A percentile compares a stretch with the other conserved stretches of the same genome.
Conservation (phyloP, 2,888 invertebrate genomes). For the Aphidius colemani region DNA sequence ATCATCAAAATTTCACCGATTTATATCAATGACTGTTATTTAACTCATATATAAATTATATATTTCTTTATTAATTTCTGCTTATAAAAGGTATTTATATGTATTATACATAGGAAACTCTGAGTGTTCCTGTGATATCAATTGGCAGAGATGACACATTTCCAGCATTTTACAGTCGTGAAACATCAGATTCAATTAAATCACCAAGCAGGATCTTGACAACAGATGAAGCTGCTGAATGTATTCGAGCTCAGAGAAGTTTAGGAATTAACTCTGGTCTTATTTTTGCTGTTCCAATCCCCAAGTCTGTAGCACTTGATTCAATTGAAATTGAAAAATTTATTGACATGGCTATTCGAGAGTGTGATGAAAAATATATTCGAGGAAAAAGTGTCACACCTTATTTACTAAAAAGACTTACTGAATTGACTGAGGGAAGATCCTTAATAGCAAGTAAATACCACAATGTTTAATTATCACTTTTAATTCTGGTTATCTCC, state of each 20-base stretch:
- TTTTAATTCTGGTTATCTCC: conserved; percentile 8
- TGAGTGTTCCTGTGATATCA: conserved; percentile 88
- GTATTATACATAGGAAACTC: conserved; percentile 76
- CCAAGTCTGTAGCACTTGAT: conserved; percentile 70
- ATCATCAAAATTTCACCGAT: no score
- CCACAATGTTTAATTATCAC: conserved; percentile 44
- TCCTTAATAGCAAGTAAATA: conserved; percentile 86
- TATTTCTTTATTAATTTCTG: conserved; percentile 13
- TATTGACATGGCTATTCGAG: conserved; percentile 71
- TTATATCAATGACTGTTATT: neutral
- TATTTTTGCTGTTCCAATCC: conserved; percentile 90
- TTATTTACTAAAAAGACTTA: conserved; percentile 79
- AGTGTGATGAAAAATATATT: conserved; percentile 68
- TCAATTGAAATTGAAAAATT: conserved; percentile 68
- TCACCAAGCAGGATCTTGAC: conserved; percentile 73
- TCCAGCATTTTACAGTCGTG: conserved; percentile 90
- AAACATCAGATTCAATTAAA: conserved; percentile 68
- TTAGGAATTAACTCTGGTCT: conserved; percentile 73
- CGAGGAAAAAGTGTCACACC: conserved; percentile 91
- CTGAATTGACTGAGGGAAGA: conserved; percentile 78
- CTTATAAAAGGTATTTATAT: conserved; percentile 28
- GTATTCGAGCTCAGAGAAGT: conserved; percentile 66
- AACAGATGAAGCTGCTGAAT: conserved; percentile 72
- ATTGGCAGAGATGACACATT: conserved; percentile 73
- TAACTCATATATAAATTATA: neutral